phyloP scores from a whole-genome alignment of 2,113 vertebrate genomes.

The Panurus biarmicus region DNA sequence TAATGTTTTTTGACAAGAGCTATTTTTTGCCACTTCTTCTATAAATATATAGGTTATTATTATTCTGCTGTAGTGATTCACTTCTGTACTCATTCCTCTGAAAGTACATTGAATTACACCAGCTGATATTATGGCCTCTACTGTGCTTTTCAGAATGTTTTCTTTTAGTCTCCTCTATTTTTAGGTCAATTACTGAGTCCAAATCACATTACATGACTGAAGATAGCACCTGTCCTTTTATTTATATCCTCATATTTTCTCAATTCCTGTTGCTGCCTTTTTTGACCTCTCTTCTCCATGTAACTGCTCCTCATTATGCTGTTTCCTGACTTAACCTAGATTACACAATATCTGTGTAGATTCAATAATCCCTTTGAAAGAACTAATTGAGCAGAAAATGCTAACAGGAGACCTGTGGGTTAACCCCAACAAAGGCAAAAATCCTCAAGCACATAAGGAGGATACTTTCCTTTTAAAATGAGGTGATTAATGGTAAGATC shows the following conservation, averaged over 20 bases:
- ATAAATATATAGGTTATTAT: conserved; percentile 28
- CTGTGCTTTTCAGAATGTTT: conserved; percentile 11
- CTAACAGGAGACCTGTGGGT: not conserved
- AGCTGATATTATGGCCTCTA: conserved; percentile 14
- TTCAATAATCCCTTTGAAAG: not conserved
- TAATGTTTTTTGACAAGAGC: conserved; percentile 19
- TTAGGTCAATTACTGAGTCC: conserved; percentile 35
- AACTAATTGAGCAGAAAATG: not conserved
- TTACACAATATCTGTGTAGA: conserved; percentile 11
- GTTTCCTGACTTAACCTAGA: conserved; percentile 26
- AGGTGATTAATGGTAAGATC: not conserved
- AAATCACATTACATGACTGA: conserved; percentile 42
- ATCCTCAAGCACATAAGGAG: not conserved
- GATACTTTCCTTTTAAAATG: not conserved
- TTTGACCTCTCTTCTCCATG: not conserved
- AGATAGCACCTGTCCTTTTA: conserved; percentile 47
- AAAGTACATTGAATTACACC: conserved; percentile 25
- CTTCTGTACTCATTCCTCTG: conserved; percentile 7
- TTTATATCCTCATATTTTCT: conserved; percentile 45
- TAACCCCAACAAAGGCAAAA: not conserved
- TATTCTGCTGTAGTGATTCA: conserved; percentile 42
- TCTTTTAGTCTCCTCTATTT: conserved; percentile 31
- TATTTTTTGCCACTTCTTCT: conserved; percentile 28
- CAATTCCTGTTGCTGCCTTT: conserved; percentile 30
- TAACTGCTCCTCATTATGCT: not conserved